These are phyloP conservation scores for Proales similis DNA, from an alignment of 1,140 invertebrate species.

Conservation along the genomic window DNA sequence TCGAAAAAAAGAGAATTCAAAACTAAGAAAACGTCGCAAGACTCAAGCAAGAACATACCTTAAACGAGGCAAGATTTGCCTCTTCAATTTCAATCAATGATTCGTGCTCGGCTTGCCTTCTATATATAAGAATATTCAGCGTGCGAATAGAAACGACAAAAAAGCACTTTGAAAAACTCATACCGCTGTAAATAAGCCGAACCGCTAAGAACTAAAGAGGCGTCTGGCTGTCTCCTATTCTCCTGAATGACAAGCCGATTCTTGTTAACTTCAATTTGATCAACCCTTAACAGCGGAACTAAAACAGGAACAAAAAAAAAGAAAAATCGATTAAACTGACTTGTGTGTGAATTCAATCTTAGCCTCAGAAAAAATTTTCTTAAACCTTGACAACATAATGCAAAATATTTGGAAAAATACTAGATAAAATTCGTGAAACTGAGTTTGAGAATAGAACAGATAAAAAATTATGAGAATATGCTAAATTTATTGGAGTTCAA, in stretches of 20 bases:
- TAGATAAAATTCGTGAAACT: too few relatives aligned
- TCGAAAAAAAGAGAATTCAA: background rate
- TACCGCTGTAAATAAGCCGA: background rate
- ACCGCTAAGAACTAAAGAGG: background rate
- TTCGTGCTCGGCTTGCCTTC: too few relatives aligned
- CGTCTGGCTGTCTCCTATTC: conserved; percentile 7
- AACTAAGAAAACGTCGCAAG: background rate
- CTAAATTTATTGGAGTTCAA: too few relatives aligned
- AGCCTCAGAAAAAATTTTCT: conserved; percentile 25
- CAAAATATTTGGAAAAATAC: too few relatives aligned
- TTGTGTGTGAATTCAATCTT: conserved; percentile 34
- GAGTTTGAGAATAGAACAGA: too few relatives aligned
- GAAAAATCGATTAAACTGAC: background rate
- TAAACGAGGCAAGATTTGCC: too few relatives aligned
- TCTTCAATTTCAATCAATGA: conserved; percentile 4
- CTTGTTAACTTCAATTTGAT: conserved; percentile 37
- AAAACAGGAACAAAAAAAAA: background rate
- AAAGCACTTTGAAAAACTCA: background rate
- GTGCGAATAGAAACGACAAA: background rate
- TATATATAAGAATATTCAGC: background rate
- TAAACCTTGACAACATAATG: conserved; percentile 29
- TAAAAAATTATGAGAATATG: too few relatives aligned
- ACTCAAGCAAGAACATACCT: too few relatives aligned
- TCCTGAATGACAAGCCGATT: conserved; percentile 26
- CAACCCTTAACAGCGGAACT: background rate